Percentiles rank a stretch among this genome's conserved stretches.
phyloP scores from a whole-genome alignment of 2,113 vertebrate genomes.

The Charadrius vociferus region DNA sequence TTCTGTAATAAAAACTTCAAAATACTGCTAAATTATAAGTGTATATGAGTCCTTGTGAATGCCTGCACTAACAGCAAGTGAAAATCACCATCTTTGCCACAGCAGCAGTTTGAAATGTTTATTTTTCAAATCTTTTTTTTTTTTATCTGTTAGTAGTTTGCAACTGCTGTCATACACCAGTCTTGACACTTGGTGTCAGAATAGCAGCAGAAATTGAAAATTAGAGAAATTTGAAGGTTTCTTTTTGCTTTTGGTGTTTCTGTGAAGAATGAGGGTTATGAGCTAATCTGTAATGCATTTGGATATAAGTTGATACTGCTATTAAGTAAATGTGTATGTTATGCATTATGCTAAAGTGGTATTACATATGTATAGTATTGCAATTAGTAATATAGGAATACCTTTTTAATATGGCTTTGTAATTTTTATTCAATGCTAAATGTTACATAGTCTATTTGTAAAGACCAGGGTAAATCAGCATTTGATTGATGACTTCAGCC shows the following conservation, averaged over 20 bases:
- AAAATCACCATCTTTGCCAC: not conserved
- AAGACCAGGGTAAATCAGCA: not conserved
- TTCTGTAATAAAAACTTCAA: not conserved
- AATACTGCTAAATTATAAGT: not conserved
- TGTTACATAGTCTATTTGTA: not conserved
- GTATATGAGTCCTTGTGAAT: not conserved
- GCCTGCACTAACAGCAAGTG: not conserved
- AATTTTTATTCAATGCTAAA: not conserved
- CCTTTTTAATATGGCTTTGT: not conserved
- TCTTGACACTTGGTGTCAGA: slow-evolving; percentile 65
- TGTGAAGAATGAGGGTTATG: not conserved
- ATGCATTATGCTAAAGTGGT: not conserved
- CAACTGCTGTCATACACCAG: slow-evolving; percentile 37
- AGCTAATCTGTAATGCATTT: not conserved
- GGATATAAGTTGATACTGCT: not conserved
- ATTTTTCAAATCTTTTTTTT: not conserved
- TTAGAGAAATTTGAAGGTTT: not conserved
- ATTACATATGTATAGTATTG: not conserved
- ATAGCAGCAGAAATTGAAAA: slow-evolving; percentile 58
- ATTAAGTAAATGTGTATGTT: not conserved
- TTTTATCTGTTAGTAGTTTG: not conserved
- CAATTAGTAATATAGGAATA: not conserved
- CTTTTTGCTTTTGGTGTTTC: not conserved
- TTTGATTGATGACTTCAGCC: not conserved
- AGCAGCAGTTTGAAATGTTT: not conserved